Evolutionary conservation across 2,113 vertebrate species (phyloP).

Genomic region (Pteropus alecto): DNA sequence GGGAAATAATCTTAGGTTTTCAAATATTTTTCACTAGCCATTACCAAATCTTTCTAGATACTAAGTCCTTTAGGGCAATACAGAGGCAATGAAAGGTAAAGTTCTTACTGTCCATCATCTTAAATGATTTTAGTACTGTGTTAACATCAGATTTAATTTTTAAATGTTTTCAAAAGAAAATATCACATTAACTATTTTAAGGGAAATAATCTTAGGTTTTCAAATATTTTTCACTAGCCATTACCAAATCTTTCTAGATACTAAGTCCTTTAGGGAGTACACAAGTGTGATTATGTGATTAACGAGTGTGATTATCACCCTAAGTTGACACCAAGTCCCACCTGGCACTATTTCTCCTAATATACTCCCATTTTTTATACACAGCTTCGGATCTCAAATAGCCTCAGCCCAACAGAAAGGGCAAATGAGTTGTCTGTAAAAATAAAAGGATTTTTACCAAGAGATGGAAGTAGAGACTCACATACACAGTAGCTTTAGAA

Average conservation of each 20-base stretch:
- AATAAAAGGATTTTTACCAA: neutral
- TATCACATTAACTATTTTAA: neutral
- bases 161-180: neutral
- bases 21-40: neutral
- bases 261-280: neutral
- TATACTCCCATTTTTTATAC: neutral
- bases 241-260: neutral
- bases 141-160: neutral
- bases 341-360: neutral
- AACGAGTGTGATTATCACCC: neutral
- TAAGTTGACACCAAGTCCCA: neutral
- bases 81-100: neutral
- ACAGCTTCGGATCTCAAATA: neutral
- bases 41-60: neutral
- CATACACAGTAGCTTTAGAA: constrained; percentile 25
- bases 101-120: neutral
- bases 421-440: neutral
- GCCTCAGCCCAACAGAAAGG: neutral
- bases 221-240: neutral
- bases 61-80: neutral
- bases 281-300: neutral
- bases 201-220: constrained; percentile 7
- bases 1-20: constrained; percentile 7
- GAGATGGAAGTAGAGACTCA: constrained; percentile 1
- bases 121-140: neutral